Evolutionary conservation across 2,113 vertebrate genomes (phyloP), one percentile per base, ranked within the genome.

Genomic region (Atlantisia rogersi): DNA sequence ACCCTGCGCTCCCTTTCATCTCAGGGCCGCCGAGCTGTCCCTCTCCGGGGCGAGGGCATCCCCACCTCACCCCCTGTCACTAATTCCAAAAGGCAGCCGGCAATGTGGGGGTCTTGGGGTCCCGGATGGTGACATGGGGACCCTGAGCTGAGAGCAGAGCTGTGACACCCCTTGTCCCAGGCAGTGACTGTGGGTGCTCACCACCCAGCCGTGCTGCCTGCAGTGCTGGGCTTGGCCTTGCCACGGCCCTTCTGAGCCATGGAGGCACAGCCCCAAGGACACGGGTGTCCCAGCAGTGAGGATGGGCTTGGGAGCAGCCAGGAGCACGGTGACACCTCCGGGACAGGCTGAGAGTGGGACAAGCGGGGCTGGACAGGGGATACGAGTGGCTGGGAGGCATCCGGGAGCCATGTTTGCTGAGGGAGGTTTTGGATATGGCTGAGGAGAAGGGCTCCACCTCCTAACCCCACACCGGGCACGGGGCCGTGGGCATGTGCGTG

Each of bases 1-100:
- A 95, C 39, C 94, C 70, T 85, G 73, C 0, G 0, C 77, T 82
- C 32, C 80, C 88, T 97, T 96, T 96, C 96, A 97, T 96, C 88
- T 83, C 63, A 1, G 64, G 16, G 40, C 63, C 68, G 82, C 52
- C 28, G 2, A 17, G 76, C 74, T 31, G 75, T 79, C 70, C 37
- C 42, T 73, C 44, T 19, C 50, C 3, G 7, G 31, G 42, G 46
- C 1, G 2, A 69, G 81, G 37, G 21, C 5, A 4, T 86, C 89
- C 17, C 3, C 0, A 76, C 3, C 0, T 29, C 85, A 9, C 52
- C 35, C 1, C 42, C 90, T 75, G 15, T 58, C 52, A 12, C 48
- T 50, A 69, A 31, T 63, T 84, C 92, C 86, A 53, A 42, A 60
- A 68, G 35, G 28, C 77, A 52, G 8, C 50, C 0, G 5, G 58